Base-by-base conservation (phyloP, 1,140 invertebrate species). In the Caenorhabditis brenneri region DNA sequence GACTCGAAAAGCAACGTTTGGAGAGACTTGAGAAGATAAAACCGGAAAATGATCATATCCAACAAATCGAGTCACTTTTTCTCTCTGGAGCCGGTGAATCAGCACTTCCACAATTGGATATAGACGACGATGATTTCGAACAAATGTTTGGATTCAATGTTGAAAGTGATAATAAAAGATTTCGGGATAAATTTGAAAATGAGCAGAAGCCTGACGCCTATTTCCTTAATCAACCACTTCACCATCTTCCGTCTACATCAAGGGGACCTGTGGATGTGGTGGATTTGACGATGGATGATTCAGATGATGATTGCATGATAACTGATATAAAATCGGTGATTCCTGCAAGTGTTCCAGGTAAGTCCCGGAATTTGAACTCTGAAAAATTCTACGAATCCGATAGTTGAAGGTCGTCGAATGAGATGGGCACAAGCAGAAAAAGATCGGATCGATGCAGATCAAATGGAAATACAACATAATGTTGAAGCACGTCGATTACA, bases 1-100 rank as follows among this genome's bases (percentile, higher is more conserved):
- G 51, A 22, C 33, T 60, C 16, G 87, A 88, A 81, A 69, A 83
- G 60, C 53, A 88, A 39, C 85, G 87, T 33, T 78, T 88, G 42
- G 86, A 88, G 31, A 84, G 87, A 55, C 29, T 88, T 16, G 87
- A 88, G 42, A 58, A 80, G 31, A 39, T 49, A 1, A 79, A 81
- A 42, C 55, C 60, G 16, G 55, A 53, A 29, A 86, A 33, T 55
- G 55, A 55, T 42, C 81, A 82, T 49, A 82, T 82, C 49, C 36
- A 42, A 46, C 58, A 82, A 74, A 60, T 82, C 24, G 81, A 58
- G n/a, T 58, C 81, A 46, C 58, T 82, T 39, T 74, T 74, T 12
- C 65, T 74, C 0, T 5, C 65, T 16, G 65, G 65, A 2, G 33
- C 65, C 7, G 36, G 36, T 46, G 65, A 42, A 74, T 22, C 48